Base-by-base conservation (phyloP, 2,888 invertebrate genomes). In the Plebejus argus region DNA sequence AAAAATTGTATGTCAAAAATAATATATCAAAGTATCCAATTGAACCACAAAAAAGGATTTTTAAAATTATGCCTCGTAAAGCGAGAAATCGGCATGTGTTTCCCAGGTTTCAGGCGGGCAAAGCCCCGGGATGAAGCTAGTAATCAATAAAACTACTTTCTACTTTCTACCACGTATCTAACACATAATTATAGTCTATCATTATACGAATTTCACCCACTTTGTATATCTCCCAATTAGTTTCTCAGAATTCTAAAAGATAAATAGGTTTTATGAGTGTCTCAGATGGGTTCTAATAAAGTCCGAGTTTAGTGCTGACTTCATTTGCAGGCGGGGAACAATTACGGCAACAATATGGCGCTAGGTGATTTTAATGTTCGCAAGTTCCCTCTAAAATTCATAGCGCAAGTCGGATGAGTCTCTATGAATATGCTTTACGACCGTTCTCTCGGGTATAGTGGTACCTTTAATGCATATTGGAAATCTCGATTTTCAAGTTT, bases 161-260 rank as follows among this genome's bases (percentile, higher is more conserved):
- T 39, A 39, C 39, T 39, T 53, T 18, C 53, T 53, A 53, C 18
- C 18, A 18, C 15, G 15, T 7, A 15, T 2, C 45, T 45, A 45
- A 45, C 53, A 53, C 53, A n/a, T n/a, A n/a, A n/a, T n/a, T n/a
- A n/a, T n/a, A n/a, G n/a, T n/a, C n/a, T n/a, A n/a, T n/a, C n/a
- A n/a, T 18, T 15, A 53, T 53, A 53, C 18, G 18, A 53, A 18
- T 18, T 53, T 53, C 79, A 78, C 74, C 78, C 77, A 78, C 80
- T 79, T 84, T 86, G 85, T 86, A 82, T 85, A 81, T 83, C 85
- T 83, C 85, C 87, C 89, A 90, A 90, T 90, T 90, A 90, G 89
- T 86, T 82, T 84, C 75, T 79, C 84, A 84, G 84, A 86, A 85
- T 84, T 83, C 83, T 84, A 82, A 85, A 85, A 85, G 82, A 87